Base-by-base conservation (phyloP, 2,888 invertebrate genomes). In the Noctua comes region DNA sequence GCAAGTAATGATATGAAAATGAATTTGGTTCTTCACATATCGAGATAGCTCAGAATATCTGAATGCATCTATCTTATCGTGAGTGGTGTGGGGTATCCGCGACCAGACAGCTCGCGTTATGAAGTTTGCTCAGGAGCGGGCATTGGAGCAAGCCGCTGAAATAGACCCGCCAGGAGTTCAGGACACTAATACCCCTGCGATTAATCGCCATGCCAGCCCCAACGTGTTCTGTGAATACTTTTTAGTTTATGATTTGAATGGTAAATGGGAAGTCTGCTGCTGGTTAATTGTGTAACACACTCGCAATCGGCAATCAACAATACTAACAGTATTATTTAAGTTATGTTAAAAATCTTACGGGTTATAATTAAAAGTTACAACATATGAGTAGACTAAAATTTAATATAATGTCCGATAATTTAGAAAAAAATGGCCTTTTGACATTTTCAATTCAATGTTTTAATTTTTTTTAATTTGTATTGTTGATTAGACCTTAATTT, bases 121-220 rank as follows among this genome's bases (percentile, higher is more conserved):
- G 83, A 88, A 79, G 88, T 88, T 88, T 88, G 83, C 77, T 78
- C 83, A 86, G 86, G 85, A 86, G 75, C 72, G 66, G 43, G 13
- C 73, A 24, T 18, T n/a, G 40, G 79, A 76, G 79, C 73, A 48
- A 31, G 46, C 76, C 48, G 69, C 74, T 62, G 59, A 68, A 76
- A 79, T 80, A 77, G 74, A 70, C 62, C 59, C 59, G 76, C 80
- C 86, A 85, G 83, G 81, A 80, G 59, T 73, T 80, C 80, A 85
- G 83, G 81, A 82, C 48, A 27, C 77, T 81, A 77, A 84, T 84
- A 86, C 72, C 59, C n/a, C n/a, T 27, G 68, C 75, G 73, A 85
- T 78, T 82, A 85, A 85, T 82, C 73, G 76, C 36, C 24, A 71
- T 40, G 51, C 69, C 68, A 64, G 46, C 7, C 51, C 4, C 62